Percentiles rank a stretch among this genome's conserved stretches.
phyloP scores from a whole-genome alignment of 2,113 vertebrate species.

The Protomyctophum bolini region DNA sequence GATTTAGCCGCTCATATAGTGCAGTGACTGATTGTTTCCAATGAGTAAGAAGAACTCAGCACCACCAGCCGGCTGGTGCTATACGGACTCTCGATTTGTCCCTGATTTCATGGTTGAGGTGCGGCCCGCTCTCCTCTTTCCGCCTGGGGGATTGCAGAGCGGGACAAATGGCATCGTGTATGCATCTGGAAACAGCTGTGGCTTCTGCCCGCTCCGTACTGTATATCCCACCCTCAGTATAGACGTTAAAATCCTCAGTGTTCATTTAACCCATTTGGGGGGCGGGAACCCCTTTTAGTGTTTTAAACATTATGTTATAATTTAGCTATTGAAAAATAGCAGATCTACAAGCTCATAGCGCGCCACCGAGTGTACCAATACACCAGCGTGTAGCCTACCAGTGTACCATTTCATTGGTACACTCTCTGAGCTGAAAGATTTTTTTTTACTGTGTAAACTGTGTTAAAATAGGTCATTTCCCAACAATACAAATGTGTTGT shows the following conservation, averaged over 20 bases:
- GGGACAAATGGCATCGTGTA: constrained; percentile 77
- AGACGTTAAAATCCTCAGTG: too few species aligned
- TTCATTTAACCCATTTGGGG: too few species aligned
- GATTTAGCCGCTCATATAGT: constrained; percentile 48
- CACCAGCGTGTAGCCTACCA: too few species aligned
- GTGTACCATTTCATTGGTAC: too few species aligned
- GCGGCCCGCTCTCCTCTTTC: constrained; percentile 64
- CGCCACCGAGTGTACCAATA: too few species aligned
- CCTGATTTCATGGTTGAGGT: constrained; percentile 73
- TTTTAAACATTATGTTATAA: too few species aligned
- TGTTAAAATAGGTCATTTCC: constrained; percentile 11
- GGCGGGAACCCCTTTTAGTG: too few species aligned
- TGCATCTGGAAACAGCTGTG: constrained; percentile 82
- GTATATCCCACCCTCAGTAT: constrained; percentile 20
- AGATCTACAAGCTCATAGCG: too few species aligned
- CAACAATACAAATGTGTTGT: constrained; percentile 38
- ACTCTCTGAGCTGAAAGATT: too few species aligned
- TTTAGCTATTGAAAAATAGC: too few species aligned
- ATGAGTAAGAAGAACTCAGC: constrained; percentile 68
- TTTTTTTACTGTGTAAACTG: neutral
- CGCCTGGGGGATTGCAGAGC: constrained; percentile 67
- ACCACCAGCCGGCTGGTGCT: constrained; percentile 64
- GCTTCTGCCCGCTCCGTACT: constrained; percentile 45
- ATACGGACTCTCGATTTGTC: constrained; percentile 70
- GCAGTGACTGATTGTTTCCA: constrained; percentile 75